These are phyloP conservation scores for Poeciliopsis turneri DNA, from an alignment of 2,797 vertebrate genomes.

Conservation along the genomic window DNA sequence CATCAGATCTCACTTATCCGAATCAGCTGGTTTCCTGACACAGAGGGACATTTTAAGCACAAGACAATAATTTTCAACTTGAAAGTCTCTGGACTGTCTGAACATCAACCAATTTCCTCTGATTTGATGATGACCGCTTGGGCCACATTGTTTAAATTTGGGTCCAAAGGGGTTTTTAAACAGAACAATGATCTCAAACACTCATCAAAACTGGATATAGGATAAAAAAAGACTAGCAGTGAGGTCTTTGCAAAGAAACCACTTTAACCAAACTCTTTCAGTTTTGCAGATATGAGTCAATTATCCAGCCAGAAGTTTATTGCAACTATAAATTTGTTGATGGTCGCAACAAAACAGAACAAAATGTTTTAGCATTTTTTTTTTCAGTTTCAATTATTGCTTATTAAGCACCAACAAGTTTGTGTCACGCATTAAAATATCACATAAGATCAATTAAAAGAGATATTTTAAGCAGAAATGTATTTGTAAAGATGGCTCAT, in stretches of 20 bases:
- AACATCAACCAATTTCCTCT: neutral
- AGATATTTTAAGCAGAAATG: too few species aligned
- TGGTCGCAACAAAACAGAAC: neutral
- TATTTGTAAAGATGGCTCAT: too few species aligned
- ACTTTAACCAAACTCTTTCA: neutral
- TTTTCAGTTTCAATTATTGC: too few species aligned
- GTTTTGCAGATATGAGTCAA: neutral
- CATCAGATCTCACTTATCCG: neutral
- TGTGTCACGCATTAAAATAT: too few species aligned
- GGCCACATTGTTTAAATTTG: neutral
- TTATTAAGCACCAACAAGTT: too few species aligned
- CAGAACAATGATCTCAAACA: neutral
- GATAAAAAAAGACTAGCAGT: neutral
- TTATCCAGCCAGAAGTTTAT: neutral
- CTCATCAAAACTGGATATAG: neutral
- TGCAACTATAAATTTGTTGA: neutral
- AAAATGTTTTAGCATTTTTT: too few species aligned
- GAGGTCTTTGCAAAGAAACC: neutral
- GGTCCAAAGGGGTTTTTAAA: neutral
- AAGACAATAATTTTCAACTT: neutral
- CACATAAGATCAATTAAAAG: too few species aligned
- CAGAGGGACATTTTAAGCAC: neutral
- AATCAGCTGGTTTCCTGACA: neutral
- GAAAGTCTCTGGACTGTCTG: neutral
- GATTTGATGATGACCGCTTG: neutral